Conservation (phyloP, 2,888 invertebrate species). For the Peribatodes rhomboidaria region DNA sequence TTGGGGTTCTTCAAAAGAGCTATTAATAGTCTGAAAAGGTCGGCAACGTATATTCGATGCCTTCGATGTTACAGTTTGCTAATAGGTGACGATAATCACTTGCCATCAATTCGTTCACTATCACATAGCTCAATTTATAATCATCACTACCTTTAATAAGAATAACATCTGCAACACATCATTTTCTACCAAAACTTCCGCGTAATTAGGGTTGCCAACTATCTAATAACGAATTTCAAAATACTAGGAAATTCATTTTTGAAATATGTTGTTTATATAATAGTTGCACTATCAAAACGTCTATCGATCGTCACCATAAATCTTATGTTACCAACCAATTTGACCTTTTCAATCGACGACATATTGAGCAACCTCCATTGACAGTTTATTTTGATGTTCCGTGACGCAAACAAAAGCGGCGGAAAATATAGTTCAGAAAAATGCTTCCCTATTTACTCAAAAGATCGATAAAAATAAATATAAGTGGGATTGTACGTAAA, state of each 20-base stretch:
- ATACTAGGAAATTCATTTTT: neutral
- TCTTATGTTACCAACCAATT: constrained; percentile 10
- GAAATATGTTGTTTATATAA: constrained; percentile 5
- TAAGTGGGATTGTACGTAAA: too few species aligned
- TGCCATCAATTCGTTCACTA: too few species aligned
- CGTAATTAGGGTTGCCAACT: constrained; percentile 16
- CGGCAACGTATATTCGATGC: too few species aligned
- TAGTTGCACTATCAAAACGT: neutral
- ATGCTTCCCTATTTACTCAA: neutral
- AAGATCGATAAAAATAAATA: too few species aligned
- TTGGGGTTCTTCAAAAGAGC: too few species aligned
- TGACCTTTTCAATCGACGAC: constrained; percentile 22
- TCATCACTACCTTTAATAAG: neutral
- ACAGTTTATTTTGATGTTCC: neutral
- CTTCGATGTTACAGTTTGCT: too few species aligned
- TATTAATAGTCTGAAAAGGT: too few species aligned
- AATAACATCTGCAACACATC: constrained; percentile 25
- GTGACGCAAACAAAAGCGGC: neutral
- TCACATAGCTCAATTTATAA: neutral
- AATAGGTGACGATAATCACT: too few species aligned
- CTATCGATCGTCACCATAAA: constrained; percentile 6
- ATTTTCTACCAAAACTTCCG: constrained; percentile 29
- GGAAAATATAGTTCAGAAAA: neutral
- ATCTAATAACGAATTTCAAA: neutral
- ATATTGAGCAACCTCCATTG: constrained; percentile 11